Conservation (phyloP, 2,113 vertebrate species). For the Dasyornis broadbenti region DNA sequence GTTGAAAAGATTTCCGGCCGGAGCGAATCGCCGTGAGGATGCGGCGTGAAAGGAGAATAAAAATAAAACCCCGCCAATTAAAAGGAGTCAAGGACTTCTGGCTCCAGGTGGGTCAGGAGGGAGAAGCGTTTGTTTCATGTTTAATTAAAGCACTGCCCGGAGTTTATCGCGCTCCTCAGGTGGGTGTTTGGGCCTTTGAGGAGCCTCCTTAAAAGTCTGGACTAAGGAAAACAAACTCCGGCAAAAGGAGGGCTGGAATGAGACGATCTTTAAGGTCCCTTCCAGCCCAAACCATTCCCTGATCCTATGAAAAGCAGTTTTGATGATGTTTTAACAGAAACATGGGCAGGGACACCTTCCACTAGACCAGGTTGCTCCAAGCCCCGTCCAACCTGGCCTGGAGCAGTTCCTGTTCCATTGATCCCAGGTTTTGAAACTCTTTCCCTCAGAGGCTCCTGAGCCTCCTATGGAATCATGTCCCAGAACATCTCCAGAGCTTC, state of each 20-base stretch:
- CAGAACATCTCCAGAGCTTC: background rate
- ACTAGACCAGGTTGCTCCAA: fast-evolving
- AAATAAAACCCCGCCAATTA: background rate
- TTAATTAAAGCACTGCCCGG: background rate
- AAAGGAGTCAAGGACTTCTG: background rate
- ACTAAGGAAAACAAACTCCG: background rate
- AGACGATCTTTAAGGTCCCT: background rate
- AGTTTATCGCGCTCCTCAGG: fast-evolving
- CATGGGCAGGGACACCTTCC: background rate
- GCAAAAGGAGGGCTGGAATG: fast-evolving
- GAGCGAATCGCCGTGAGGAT: background rate
- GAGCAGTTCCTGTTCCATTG: background rate
- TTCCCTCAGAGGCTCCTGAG: background rate
- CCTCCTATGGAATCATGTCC: background rate
- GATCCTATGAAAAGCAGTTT: background rate
- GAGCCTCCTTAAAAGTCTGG: background rate
- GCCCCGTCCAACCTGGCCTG: background rate
- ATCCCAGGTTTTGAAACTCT: too few relatives aligned
- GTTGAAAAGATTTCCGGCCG: background rate
- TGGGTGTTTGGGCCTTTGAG: background rate
- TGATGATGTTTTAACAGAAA: background rate
- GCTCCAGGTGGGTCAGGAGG: background rate
- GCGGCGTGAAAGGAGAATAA: background rate
- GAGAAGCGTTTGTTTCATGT: fast-evolving
- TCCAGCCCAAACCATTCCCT: fast-evolving